phyloP scores from a whole-genome alignment of 37 sponge, comb jelly and placozoan genomes.

The Diacarnus erythraeanus region DNA sequence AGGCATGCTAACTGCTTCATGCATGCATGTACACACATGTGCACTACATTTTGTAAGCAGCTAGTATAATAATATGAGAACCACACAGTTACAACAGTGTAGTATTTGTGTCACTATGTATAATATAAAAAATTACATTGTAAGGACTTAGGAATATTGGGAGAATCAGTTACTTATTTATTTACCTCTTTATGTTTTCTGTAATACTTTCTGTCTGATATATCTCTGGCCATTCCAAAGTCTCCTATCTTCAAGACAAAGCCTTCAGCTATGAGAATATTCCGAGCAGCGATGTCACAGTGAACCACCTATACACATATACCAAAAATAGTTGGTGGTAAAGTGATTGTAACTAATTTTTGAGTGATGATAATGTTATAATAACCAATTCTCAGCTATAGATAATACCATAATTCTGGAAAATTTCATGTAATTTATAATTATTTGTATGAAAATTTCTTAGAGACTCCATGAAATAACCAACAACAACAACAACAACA shows the following conservation, averaged over 20 bases:
- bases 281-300: constrained; percentile 78
- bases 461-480: no score
- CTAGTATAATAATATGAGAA: not conserved
- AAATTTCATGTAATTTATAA: no score
- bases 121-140: no score
- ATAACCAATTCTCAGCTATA: not conserved
- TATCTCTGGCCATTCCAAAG: constrained; percentile 74
- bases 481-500: no score
- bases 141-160: no score
- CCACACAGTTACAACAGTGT: no score
- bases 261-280: constrained; percentile 67
- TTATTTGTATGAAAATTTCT: no score
- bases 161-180: no score
- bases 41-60: not conserved
- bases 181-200: constrained; percentile 19
- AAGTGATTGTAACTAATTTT: no score
- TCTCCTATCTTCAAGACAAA: constrained; percentile 75
- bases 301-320: constrained; percentile 50
- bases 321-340: no score
- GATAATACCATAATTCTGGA: constrained; percentile 1
- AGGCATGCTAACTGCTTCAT: not conserved
- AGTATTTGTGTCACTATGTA: no score
- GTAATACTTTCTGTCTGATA: constrained; percentile 30
- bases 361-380: not conserved
- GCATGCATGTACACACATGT: not conserved